Conservation (phyloP, 2,113 vertebrate species). For the Pelvicachromis taeniatus region DNA sequence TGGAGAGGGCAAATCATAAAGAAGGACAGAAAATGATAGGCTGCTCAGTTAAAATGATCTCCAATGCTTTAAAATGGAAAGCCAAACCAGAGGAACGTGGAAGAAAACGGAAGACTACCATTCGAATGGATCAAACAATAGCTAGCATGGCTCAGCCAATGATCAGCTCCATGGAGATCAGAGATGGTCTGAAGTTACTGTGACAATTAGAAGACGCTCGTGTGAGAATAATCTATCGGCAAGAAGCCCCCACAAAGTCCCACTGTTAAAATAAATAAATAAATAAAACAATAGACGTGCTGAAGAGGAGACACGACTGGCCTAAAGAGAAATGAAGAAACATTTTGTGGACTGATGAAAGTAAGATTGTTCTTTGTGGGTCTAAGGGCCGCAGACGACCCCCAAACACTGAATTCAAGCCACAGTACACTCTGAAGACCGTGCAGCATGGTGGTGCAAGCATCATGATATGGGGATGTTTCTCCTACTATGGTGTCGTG, state of each 20-base stretch:
- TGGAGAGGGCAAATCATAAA: neutral
- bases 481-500: neutral
- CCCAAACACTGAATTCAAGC: neutral
- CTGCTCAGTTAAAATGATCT: too few relatives aligned
- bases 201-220: too few relatives aligned
- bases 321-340: neutral
- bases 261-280: neutral
- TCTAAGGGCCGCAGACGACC: neutral
- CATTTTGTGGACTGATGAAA: neutral
- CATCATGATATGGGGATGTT: neutral
- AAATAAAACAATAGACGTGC: too few relatives aligned
- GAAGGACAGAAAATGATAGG: too few relatives aligned
- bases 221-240: neutral
- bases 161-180: too few relatives aligned
- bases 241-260: neutral
- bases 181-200: too few relatives aligned
- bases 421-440: neutral
- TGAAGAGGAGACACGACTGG: neutral
- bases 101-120: too few relatives aligned
- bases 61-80: too few relatives aligned
- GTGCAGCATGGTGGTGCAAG: neutral
- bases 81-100: too few relatives aligned
- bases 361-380: neutral
- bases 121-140: too few relatives aligned
- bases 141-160: too few relatives aligned